phyloP scores from a whole-genome alignment of 2,113 vertebrate species.

The Todiramphus saurophagus region DNA sequence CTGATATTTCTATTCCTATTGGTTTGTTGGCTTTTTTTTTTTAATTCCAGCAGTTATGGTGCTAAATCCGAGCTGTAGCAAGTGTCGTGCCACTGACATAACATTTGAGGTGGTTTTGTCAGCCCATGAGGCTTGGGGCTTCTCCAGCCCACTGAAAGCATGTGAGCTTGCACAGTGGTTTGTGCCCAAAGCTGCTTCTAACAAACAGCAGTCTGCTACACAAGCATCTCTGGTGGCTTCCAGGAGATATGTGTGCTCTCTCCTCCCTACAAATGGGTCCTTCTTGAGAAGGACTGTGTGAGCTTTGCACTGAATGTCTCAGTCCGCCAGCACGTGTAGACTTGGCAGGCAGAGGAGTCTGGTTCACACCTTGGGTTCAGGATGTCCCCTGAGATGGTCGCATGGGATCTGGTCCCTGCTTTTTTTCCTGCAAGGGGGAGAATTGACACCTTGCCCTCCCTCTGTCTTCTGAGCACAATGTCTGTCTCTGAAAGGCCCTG shows the following conservation, averaged over 20 bases:
- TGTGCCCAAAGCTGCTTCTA: not conserved
- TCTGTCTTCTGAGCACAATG: not conserved
- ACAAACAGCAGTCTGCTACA: not conserved
- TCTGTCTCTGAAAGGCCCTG: not conserved
- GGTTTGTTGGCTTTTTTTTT: not conserved
- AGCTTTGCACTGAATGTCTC: not conserved
- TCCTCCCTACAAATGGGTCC: rapidly evolving
- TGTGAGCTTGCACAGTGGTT: not conserved
- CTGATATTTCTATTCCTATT: not conserved
- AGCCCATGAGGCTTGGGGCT: not conserved
- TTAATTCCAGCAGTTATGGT: not conserved
- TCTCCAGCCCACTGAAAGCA: not conserved
- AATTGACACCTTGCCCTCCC: not conserved
- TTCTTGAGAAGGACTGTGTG: not conserved
- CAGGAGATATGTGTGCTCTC: rapidly evolving
- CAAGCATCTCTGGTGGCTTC: not conserved
- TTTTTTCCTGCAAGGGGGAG: not conserved
- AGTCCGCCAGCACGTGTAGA: rapidly evolving
- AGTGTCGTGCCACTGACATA: rapidly evolving
- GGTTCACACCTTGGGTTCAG: not conserved
- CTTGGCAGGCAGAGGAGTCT: not conserved
- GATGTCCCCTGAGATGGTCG: not conserved
- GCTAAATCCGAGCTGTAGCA: not conserved
- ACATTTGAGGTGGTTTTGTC: not conserved
- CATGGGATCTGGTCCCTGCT: rapidly evolving